phyloP scores from a whole-genome alignment of 2,113 vertebrate genomes.

The Zosterops pallidus region DNA sequence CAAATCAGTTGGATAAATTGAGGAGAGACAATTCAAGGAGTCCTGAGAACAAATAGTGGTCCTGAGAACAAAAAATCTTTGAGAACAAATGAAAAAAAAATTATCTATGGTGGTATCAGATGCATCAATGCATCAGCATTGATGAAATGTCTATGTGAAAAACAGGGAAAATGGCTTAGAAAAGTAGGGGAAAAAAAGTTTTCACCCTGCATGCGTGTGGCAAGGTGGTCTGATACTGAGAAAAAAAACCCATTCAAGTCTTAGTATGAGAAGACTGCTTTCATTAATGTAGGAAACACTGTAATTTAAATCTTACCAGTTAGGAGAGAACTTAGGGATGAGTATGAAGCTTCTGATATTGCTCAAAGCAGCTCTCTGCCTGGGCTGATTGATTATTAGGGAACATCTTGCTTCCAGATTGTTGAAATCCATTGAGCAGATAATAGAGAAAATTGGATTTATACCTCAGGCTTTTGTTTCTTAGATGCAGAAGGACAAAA shows the following conservation, averaged over 20 bases:
- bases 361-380: rapidly evolving
- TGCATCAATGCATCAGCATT: neutral
- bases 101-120: neutral
- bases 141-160: neutral
- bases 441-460: neutral
- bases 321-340: neutral
- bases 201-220: neutral
- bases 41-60: neutral
- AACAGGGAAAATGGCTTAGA: neutral
- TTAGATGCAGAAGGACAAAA: neutral
- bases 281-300: neutral
- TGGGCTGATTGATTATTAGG: neutral
- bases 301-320: neutral
- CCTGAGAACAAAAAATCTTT: neutral
- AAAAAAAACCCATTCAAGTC: neutral
- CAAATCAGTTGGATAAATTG: neutral
- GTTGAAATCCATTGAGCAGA: neutral
- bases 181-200: neutral
- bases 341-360: neutral
- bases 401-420: neutral
- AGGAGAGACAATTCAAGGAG: neutral
- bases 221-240: neutral
- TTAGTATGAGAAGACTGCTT: neutral
- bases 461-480: neutral
- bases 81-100: neutral